These are phyloP conservation scores for Tachysurus vachellii DNA, from an alignment of 2,113 vertebrate species.

Conservation along the genomic window DNA sequence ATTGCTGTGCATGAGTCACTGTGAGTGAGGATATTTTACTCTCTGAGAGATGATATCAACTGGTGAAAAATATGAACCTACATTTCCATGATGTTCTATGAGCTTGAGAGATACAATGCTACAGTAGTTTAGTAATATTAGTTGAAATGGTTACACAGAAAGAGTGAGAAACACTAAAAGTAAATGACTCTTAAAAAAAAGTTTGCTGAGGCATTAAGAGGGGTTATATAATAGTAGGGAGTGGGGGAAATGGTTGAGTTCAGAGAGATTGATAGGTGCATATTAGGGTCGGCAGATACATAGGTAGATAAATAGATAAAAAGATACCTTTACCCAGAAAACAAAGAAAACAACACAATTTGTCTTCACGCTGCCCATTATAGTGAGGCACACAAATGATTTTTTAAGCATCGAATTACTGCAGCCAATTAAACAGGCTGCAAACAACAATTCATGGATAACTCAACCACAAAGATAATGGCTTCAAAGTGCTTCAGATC, in stretches of 20 bases:
- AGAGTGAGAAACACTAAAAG: constrained; percentile 26
- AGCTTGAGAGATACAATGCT: constrained; percentile 58
- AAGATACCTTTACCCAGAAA: background rate
- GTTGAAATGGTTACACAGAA: constrained; percentile 23
- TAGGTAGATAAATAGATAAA: constrained; percentile 16
- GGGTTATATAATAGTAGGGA: background rate
- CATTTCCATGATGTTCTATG: constrained; percentile 44
- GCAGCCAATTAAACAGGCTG: background rate
- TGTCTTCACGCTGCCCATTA: background rate
- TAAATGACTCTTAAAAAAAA: background rate
- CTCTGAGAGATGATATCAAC: constrained; percentile 17
- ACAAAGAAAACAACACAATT: background rate
- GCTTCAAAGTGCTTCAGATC: background rate
- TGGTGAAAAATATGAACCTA: constrained; percentile 11
- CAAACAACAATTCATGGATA: background rate
- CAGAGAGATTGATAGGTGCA: constrained; percentile 7
- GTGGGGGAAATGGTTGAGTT: background rate
- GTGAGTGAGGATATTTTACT: constrained; percentile 10
- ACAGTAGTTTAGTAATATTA: constrained; percentile 47
- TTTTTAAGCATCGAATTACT: background rate
- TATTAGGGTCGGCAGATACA: background rate
- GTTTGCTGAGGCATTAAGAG: background rate
- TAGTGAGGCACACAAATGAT: background rate
- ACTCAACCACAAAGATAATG: background rate
- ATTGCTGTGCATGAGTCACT: background rate